phyloP scores from a whole-genome alignment of 2,888 invertebrate genomes.

The Perizoma flavofasciatum region DNA sequence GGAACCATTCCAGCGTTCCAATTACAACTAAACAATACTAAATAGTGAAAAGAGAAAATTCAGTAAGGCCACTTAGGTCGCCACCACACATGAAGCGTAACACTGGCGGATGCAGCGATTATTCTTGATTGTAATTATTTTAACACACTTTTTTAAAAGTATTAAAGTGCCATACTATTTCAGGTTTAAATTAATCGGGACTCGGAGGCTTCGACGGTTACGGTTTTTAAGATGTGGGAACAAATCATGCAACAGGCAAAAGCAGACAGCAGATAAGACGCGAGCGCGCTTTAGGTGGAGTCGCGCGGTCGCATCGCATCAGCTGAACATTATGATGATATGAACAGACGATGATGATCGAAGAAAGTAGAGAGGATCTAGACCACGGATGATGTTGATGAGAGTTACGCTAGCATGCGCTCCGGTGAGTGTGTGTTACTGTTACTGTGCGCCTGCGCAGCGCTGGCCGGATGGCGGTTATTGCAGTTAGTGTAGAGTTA shows the following conservation, averaged over 20 bases:
- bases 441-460: slow-evolving; percentile 41
- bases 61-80: slow-evolving; percentile 79
- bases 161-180: slow-evolving; percentile 82
- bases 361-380: slow-evolving; percentile 20
- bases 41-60: slow-evolving; percentile 72
- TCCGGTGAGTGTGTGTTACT: slow-evolving; percentile 65
- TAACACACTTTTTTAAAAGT: slow-evolving; percentile 62
- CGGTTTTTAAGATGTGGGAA: slow-evolving; percentile 54
- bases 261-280: too few species aligned
- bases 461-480: slow-evolving; percentile 61
- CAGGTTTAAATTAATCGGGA: slow-evolving; percentile 71
- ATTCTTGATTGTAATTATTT: slow-evolving; percentile 62
- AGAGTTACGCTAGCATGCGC: slow-evolving; percentile 50
- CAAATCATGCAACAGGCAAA: slow-evolving; percentile 70
- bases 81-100: slow-evolving; percentile 79
- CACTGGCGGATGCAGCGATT: slow-evolving; percentile 74
- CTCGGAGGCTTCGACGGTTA: slow-evolving; percentile 57
- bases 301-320: slow-evolving; percentile 13
- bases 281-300: slow-evolving; percentile 22
- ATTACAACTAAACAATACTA: slow-evolving; percentile 58
- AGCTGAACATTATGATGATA: slow-evolving; percentile 13
- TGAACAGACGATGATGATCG: slow-evolving; percentile 19
- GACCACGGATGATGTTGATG: slow-evolving; percentile 34
- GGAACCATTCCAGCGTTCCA: slow-evolving; percentile 79
- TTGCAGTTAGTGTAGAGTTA: slow-evolving; percentile 80